Conservation (phyloP, 2,888 invertebrate species). For the Automeris io region DNA sequence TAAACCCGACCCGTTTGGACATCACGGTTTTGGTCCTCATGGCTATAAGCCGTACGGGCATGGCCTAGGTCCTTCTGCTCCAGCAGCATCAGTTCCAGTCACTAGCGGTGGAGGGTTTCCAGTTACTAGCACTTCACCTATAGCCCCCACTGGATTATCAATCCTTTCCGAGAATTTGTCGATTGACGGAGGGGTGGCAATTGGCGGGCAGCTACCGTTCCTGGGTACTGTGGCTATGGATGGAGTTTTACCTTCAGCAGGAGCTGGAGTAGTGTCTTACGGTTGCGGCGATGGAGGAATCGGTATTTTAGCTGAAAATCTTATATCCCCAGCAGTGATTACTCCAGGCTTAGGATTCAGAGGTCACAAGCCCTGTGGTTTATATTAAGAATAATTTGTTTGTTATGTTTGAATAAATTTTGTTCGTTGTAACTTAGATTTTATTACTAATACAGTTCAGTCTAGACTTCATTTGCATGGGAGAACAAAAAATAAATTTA, state of each 20-base stretch:
- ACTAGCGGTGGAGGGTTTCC: constrained; percentile 18
- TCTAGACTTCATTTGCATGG: too few relatives aligned
- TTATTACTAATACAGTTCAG: too few relatives aligned
- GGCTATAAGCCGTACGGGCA: constrained; percentile 1
- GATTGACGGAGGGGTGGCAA: constrained; percentile 7
- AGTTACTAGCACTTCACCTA: constrained; percentile 24
- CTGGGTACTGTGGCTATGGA: constrained; percentile 12
- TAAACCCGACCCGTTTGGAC: neutral
- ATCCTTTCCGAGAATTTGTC: constrained; percentile 10
- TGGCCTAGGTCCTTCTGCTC: too few relatives aligned
- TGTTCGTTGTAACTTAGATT: too few relatives aligned
- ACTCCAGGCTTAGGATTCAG: constrained; percentile 2
- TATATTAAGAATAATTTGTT: constrained; percentile 1
- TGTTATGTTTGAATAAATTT: neutral
- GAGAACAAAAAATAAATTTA: too few relatives aligned
- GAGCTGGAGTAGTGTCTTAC: constrained; percentile 5
- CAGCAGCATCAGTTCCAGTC: constrained; percentile 10
- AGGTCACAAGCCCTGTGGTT: constrained; percentile 2
- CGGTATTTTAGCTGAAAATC: constrained; percentile 1
- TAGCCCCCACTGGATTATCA: constrained; percentile 16
- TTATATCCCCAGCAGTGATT: neutral
- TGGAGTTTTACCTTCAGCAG: constrained; percentile 2
- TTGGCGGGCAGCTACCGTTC: constrained; percentile 11
- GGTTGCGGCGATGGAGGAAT: constrained; percentile 2
- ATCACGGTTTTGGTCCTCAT: neutral